phyloP scores from a whole-genome alignment of 1,140 invertebrate genomes.

The Mactra quadrangularis region DNA sequence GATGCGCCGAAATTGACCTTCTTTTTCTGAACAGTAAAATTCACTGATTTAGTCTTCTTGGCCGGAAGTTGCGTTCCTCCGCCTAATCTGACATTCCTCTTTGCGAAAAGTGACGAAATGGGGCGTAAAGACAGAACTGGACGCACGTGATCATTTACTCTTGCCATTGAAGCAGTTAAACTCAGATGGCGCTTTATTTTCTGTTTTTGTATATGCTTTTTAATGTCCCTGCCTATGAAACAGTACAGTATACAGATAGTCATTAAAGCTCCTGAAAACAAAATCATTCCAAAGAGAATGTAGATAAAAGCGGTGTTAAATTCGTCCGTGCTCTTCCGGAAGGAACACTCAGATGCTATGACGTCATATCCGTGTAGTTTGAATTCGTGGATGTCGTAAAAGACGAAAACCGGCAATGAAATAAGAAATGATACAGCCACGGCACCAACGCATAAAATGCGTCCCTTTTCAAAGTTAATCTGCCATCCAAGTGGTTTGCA shows the following conservation, averaged over 20 bases:
- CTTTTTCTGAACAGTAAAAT: slow-evolving; percentile 8
- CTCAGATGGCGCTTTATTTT: slow-evolving; percentile 40
- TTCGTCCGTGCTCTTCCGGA: slow-evolving; percentile 9
- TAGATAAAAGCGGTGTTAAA: slow-evolving; percentile 25
- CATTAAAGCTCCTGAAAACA: slow-evolving; percentile 33
- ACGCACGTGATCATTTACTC: slow-evolving; percentile 20
- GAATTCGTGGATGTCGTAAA: slow-evolving; percentile 38
- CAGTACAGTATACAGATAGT: slow-evolving; percentile 49
- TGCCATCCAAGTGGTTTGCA: slow-evolving; percentile 55
- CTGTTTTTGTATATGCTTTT: slow-evolving; percentile 43
- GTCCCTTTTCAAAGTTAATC: slow-evolving; percentile 48
- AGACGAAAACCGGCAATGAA: slow-evolving; percentile 21
- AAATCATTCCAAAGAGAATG: slow-evolving; percentile 24
- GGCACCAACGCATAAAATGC: slow-evolving; percentile 18
- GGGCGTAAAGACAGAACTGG: not conserved
- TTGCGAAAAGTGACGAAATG: not conserved
- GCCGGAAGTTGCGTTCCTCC: not conserved
- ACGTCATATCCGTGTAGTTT: slow-evolving; percentile 2
- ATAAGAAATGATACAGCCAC: not conserved
- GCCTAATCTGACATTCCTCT: slow-evolving; percentile 1
- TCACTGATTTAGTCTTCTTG: slow-evolving; percentile 10
- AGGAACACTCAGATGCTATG: slow-evolving; percentile 38
- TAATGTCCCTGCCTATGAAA: slow-evolving; percentile 50
- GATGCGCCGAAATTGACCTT: not conserved
- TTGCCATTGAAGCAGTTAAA: slow-evolving; percentile 50